phyloP scores from a whole-genome alignment of 2,113 vertebrate genomes.

The Rhodinocichla rosea region DNA sequence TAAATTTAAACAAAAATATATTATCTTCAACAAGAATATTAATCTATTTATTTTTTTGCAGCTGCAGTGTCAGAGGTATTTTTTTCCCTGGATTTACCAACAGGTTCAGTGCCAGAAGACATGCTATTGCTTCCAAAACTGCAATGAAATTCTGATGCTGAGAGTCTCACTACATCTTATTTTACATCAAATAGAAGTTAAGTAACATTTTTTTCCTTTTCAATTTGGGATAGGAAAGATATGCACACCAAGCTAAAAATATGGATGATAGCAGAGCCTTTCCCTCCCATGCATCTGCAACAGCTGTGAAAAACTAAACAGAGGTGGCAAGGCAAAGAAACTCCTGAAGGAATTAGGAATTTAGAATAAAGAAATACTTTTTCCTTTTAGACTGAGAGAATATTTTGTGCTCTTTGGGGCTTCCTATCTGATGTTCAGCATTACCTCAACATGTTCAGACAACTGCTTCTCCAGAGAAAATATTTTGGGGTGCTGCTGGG shows the following conservation, averaged over 20 bases:
- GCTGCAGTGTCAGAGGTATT: rapidly evolving
- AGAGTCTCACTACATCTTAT: not conserved
- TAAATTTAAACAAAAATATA: not conserved
- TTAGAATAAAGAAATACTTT: not conserved
- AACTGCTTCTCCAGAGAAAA: not conserved
- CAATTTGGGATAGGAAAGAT: not conserved
- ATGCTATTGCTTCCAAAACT: not conserved
- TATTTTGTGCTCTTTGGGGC: not conserved
- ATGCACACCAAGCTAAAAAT: not conserved
- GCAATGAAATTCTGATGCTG: not conserved
- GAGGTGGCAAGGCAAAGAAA: not conserved
- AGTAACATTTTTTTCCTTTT: not conserved
- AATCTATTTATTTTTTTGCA: not conserved
- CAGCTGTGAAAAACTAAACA: not conserved
- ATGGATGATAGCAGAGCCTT: not conserved
- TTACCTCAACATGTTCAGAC: not conserved
- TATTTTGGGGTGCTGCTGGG: not conserved
- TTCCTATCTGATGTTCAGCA: not conserved
- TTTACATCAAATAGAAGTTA: not conserved
- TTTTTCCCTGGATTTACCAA: not conserved
- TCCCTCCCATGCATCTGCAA: not conserved
- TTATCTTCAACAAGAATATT: not conserved
- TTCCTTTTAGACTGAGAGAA: not conserved
- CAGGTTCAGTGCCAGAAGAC: not conserved
- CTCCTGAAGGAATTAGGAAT: not conserved